Evolutionary conservation across 2,113 vertebrate genomes (phyloP), one percentile per base, ranked within the genome.

Genomic region (Siniperca chuatsi): DNA sequence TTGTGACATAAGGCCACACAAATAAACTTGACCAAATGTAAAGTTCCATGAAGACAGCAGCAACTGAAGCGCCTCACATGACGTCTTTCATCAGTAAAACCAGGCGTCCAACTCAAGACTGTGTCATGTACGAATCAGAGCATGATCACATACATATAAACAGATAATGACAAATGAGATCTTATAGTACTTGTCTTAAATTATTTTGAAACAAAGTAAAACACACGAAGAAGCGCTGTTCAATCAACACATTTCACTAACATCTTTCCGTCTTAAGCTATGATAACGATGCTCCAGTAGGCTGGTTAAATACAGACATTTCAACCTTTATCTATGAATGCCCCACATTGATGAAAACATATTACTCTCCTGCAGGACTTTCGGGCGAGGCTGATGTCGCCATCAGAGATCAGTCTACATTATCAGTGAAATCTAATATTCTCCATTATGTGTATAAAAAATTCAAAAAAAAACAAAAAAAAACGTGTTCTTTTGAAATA

Each of bases 341-440:
- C 23, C 21, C 13, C 44, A 16, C 9, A 46, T 13, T 8, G 35
- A 6, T 15, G 8, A 48, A 37, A 44, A 0, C 54, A 18, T 52
- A 66, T 4, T 1, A 21, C 10, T 6, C 18, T 75, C 83, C 62
- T 40, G 66, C 58, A 20, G 25, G 76, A 76, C 1, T 11, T 70
- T 18, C 48, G 77, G 77, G 86, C 40, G 77, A 25, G 81, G 72
- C 72, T 77, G 18, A 6, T 10, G 69, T 54, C 35, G 5, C 66
- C 33, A 7, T 4, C 75, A 52, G 21, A 21, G 42, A 72, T 46
- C 67, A 4, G 50, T 21, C 57, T 48, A 33, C 61, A 54, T 13
- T 29, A 21, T 25, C 18, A 4, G 6, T 2, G 3, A 5, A 46
- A 61, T 33, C 35, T 29, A 67, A 55, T 80, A 6, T 60, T 69